These are phyloP conservation scores for Pongo abelii DNA, from an alignment of 2,113 vertebrate species.

Conservation along the genomic window DNA sequence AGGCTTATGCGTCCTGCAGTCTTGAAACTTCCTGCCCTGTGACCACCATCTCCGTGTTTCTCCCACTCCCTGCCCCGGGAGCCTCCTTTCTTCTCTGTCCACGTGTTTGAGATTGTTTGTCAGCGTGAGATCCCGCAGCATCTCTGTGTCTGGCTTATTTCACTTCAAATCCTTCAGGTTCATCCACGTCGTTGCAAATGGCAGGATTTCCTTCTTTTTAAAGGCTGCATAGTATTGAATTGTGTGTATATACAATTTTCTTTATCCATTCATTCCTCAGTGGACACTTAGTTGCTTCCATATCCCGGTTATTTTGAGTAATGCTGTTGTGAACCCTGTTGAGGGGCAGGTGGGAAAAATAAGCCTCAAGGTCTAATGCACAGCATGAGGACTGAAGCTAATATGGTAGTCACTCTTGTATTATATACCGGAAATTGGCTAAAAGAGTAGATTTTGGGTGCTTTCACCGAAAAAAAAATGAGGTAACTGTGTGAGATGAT, in stretches of 20 bases:
- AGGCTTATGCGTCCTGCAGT: neutral
- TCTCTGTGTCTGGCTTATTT: neutral
- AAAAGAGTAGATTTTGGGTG: neutral
- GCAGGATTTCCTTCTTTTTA: neutral
- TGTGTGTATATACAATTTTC: no score
- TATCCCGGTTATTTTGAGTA: neutral
- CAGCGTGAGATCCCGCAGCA: neutral
- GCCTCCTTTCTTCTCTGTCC: neutral
- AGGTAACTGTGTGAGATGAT: no score
- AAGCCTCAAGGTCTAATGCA: neutral
- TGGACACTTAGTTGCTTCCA: neutral
- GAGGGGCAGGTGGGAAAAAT: neutral
- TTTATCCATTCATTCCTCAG: neutral
- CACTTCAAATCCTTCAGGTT: neutral
- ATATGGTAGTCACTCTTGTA: neutral
- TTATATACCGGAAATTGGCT: neutral
- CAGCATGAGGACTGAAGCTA: neutral
- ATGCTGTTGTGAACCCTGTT: neutral
- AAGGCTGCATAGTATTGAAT: neutral
- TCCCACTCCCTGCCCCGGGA: neutral
- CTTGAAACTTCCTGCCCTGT: neutral
- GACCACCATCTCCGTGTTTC: neutral
- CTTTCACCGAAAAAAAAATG: neutral
- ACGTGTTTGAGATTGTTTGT: neutral
- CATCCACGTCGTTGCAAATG: neutral